Evolutionary conservation across 2,888 invertebrate species (phyloP), one percentile per base, ranked within the genome.

Genomic region (Spodoptera exigua): DNA sequence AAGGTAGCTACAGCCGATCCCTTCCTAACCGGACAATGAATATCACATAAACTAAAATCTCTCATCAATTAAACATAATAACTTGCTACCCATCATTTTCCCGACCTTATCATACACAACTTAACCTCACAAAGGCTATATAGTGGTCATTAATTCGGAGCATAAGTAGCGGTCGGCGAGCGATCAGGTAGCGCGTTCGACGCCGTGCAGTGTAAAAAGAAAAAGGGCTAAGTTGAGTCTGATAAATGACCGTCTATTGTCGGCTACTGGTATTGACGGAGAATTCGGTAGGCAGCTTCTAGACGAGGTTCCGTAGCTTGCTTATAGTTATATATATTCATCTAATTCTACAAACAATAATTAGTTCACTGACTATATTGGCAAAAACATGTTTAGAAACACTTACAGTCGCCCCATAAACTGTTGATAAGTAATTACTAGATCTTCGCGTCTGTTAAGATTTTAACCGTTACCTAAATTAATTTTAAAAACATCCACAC

Each of bases 251-350:
- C 58, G 48, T 64, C 78, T 68, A 79, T 72, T 79, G 77, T 74
- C 78, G 68, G 84, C 84, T 83, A 83, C 83, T 72, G 83, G 83
- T 81, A 74, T 83, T 83, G 79, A 71, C 59, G 64, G 70, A 21
- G 44, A 61, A 17, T 39, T 43, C 70, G 57, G 51, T 59, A 62
- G 40, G 40, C 45, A 27, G 45, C 18, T 27, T 16, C 7, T 37
- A 0, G 0, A 1, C 0, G 18, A 45, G 76, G 79, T 78, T 78
- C 80, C 39, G 79, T 76, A 74, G 0, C 0, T 2, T 45, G 5
- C 12, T 45, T 70, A 55, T 16, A 7, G 0, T 7, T n/a, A n/a
- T n/a, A n/a, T n/a, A n/a, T n/a, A n/a, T n/a, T n/a, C n/a, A n/a
- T n/a, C n/a, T n/a, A n/a, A n/a, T n/a, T n/a, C n/a, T n/a, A n/a